Conservation (phyloP, 2,888 invertebrate genomes). For the Aproaerema taeniolella region DNA sequence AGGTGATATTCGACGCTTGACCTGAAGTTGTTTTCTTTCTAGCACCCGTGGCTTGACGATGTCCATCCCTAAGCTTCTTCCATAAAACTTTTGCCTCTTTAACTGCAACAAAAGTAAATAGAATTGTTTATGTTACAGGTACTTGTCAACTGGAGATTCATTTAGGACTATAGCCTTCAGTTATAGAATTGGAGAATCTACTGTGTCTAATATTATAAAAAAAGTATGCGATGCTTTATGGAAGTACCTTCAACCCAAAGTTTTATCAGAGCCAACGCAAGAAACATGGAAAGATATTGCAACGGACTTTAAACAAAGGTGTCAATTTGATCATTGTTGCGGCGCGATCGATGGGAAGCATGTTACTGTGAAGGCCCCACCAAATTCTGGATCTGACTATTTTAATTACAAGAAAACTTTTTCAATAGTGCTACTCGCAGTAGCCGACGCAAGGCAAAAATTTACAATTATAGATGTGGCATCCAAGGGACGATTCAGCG, state of each 20-base stretch:
- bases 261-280: constrained; percentile 12
- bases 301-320: constrained; percentile 16
- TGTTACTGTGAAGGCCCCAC: constrained; percentile 14
- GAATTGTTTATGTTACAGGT: too few species aligned
- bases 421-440: constrained; percentile 21
- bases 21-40: constrained; percentile 7
- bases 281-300: constrained; percentile 18
- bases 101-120: too few species aligned
- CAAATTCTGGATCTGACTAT: constrained; percentile 20
- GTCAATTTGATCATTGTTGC: constrained; percentile 19
- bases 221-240: constrained; percentile 20
- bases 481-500: constrained; percentile 16
- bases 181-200: too few species aligned
- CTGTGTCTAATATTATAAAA: constrained; percentile 13
- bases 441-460: constrained; percentile 16
- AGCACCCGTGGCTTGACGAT: constrained; percentile 10
- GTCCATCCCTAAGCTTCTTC: constrained; percentile 17
- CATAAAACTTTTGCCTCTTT: too few species aligned
- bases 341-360: constrained; percentile 11
- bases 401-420: too few species aligned
- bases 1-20: too few species aligned
- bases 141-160: constrained; percentile 23
- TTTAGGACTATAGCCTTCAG: constrained; percentile 18
- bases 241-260: constrained; percentile 17
- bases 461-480: constrained; percentile 17